Evolutionary conservation across 92 coral and sea anemone genomes (phyloP).

Genomic region (Desmophyllum pertusum): DNA sequence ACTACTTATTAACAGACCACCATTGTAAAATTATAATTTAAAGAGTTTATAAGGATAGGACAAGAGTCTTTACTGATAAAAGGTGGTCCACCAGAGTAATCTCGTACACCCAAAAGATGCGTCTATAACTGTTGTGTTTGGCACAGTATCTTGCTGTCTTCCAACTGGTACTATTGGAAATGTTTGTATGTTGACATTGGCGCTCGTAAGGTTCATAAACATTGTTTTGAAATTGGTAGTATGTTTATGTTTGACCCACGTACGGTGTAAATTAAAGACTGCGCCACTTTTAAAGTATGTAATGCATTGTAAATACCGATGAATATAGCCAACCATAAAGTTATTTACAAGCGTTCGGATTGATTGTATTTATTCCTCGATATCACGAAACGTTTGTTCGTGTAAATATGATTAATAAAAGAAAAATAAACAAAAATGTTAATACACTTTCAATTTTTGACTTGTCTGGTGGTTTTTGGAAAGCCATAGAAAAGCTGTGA

Average conservation of each 20-base stretch:
- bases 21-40: too few species aligned
- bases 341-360: conserved; percentile 12
- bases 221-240: not conserved
- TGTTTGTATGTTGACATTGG: not conserved
- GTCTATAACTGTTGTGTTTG: too few species aligned
- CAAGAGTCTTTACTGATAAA: too few species aligned
- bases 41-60: too few species aligned
- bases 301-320: not conserved
- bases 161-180: not conserved
- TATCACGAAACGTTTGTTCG: not conserved
- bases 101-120: not conserved
- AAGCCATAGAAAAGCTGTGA: not conserved
- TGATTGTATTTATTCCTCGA: conserved; percentile 27
- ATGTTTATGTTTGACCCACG: not conserved
- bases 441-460: not conserved
- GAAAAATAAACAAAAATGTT: conserved; percentile 11
- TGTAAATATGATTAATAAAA: conserved; percentile 41
- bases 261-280: not conserved
- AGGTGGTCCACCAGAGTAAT: too few species aligned
- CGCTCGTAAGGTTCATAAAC: not conserved
- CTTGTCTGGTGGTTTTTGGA: not conserved
- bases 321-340: not conserved
- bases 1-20: not conserved
- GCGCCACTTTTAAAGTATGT: not conserved
- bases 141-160: not conserved